phyloP scores from a whole-genome alignment of 1,140 invertebrate species.

The Triops longicaudatus region DNA sequence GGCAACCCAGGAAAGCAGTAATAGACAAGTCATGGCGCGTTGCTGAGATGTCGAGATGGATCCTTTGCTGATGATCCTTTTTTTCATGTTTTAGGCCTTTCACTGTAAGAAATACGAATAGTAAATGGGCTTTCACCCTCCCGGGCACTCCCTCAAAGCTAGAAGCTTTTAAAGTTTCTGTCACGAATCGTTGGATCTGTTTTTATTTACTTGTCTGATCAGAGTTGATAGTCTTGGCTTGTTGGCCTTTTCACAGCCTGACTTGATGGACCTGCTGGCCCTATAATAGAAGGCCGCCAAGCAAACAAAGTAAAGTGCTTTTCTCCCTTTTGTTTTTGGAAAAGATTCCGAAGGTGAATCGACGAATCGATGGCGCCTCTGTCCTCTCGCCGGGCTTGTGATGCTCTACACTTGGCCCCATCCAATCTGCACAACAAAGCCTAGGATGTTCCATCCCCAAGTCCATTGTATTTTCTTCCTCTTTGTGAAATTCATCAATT shows the following conservation, averaged over 20 bases:
- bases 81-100: neutral
- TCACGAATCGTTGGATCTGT: slow-evolving; percentile 11
- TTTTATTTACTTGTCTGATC: neutral
- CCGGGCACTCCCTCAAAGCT: neutral
- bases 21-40: neutral
- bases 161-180: neutral
- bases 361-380: slow-evolving; percentile 3
- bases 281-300: neutral
- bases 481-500: slow-evolving; percentile 13
- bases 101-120: neutral
- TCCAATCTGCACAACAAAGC: neutral
- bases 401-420: neutral
- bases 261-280: neutral
- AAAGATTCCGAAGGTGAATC: neutral
- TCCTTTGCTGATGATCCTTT: neutral
- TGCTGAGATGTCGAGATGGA: neutral
- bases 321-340: neutral
- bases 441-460: neutral
- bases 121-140: neutral
- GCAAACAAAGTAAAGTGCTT: slow-evolving; percentile 1
- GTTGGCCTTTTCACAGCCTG: neutral
- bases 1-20: too few relatives aligned
- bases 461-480: slow-evolving; percentile 8
- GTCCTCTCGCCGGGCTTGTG: neutral
- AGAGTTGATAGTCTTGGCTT: slow-evolving; percentile 1